These are phyloP conservation scores for Empis livida DNA, from an alignment of 2,888 invertebrate genomes.

Conservation along the genomic window DNA sequence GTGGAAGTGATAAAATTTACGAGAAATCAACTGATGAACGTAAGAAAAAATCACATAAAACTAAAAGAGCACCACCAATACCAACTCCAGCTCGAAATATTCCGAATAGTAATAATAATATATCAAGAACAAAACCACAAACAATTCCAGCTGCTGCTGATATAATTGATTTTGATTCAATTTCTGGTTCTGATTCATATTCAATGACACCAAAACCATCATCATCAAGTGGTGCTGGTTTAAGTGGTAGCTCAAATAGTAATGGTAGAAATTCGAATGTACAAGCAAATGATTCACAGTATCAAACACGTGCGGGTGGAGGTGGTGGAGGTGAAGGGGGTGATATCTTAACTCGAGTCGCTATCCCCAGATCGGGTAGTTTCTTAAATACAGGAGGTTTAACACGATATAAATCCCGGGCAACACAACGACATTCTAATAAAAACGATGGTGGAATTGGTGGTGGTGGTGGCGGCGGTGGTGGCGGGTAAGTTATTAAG, in stretches of 20 bases:
- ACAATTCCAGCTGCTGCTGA: background rate
- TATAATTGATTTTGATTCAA: background rate
- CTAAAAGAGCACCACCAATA: conserved; percentile 42
- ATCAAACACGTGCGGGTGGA: conserved; percentile 12
- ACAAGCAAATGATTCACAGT: conserved; percentile 1
- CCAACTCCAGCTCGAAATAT: conserved; percentile 25
- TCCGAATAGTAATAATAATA: conserved; percentile 1
- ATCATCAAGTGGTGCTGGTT: conserved; percentile 6
- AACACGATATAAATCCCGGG: conserved; percentile 56
- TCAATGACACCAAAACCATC: background rate
- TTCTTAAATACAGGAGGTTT: conserved; percentile 70
- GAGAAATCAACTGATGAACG: conserved; percentile 39
- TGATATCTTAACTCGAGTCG: conserved; percentile 73
- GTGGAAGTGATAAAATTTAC: conserved; percentile 47
- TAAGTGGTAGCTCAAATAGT: conserved; percentile 3
- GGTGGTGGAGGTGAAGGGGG: conserved; percentile 35
- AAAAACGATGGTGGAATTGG: conserved; percentile 32
- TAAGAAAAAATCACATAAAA: conserved; percentile 45
- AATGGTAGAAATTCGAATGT: conserved; percentile 4
- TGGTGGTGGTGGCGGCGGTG: conserved; percentile 27
- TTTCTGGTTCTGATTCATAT: background rate
- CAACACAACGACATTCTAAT: conserved; percentile 29
- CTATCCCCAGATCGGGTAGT: conserved; percentile 73
- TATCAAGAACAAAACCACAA: background rate
- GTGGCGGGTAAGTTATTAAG: conserved; percentile 33